Percentiles rank a stretch among this genome's conserved stretches.
These are phyloP conservation scores for Allolobophora icterica DNA, from an alignment of 2,888 invertebrate genomes.

Conservation along the genomic window DNA sequence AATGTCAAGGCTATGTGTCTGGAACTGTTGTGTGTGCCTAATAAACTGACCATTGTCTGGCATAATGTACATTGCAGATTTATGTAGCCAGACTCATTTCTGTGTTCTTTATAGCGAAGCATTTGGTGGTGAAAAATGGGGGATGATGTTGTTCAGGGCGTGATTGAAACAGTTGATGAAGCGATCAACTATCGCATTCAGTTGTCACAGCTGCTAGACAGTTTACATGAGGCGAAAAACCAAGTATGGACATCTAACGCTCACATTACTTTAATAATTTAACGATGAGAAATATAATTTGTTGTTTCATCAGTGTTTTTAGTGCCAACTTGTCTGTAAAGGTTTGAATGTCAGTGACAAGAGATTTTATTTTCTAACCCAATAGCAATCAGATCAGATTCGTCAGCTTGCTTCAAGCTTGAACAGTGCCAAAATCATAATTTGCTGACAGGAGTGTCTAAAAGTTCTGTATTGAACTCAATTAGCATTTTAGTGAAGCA, in stretches of 20 bases:
- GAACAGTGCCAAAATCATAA: no score
- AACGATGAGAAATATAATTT: no score
- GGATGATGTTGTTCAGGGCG: conserved; percentile 55
- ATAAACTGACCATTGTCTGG: no score
- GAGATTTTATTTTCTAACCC: background rate
- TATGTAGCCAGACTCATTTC: background rate
- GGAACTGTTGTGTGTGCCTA: background rate
- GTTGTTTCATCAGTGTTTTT: no score
- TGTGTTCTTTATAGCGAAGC: background rate
- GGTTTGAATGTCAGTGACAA: no score
- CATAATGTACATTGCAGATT: background rate
- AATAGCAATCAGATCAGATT: background rate
- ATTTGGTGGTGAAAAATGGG: conserved; percentile 20
- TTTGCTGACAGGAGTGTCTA: no score
- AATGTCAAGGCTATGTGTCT: background rate
- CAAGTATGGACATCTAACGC: conserved; percentile 52
- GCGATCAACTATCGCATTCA: conserved; percentile 55
- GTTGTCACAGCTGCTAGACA: conserved; percentile 54
- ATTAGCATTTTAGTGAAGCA: no score
- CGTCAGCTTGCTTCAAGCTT: background rate
- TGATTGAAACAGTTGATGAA: conserved; percentile 58
- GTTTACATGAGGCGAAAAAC: conserved; percentile 54
- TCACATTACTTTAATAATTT: background rate
- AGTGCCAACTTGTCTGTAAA: no score
- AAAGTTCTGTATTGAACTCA: no score